Evolutionary conservation across 2,888 invertebrate species (phyloP), one percentile per base, ranked within the genome.

Genomic region (Plagodis pulveraria): DNA sequence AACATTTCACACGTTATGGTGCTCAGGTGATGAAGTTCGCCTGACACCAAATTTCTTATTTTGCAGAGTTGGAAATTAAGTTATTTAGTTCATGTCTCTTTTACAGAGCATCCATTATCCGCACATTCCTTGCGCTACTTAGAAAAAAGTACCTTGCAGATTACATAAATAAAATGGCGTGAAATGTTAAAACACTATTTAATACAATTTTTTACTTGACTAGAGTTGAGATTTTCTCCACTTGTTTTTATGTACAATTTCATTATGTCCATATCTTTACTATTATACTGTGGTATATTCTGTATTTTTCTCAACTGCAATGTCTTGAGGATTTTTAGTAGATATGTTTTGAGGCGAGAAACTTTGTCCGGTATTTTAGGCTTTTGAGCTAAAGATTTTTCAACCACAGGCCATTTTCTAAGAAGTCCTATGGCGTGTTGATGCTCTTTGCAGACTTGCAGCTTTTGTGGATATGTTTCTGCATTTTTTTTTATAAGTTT

Each of bases 291-390:
- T 9, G 83, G 78, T 53, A 83, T 53, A 60, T 60, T 77, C 69
- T 83, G 71, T 65, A 89, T 87, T 74, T 85, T 87, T 57, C 84
- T 76, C 10, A 84, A 61, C 54, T 75, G 77, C 2, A 88, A 70
- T 33, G 62, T 65, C 10, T 76, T 72, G 0, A 81, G 41, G 11
- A 80, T 56, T n/a, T 67, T 62, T 4, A 22, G 60, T 1, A 84
- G 43, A 46, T 65, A 71, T 0, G 59, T 58, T 70, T 74, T 83
- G 0, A 83, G 34, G 47, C 52, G 61, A 38, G 42, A 49, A 2
- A 76, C 22, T 56, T 60, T 61, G 32, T 60, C 64, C 2, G 49
- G 5, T 41, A 34, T 44, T 69, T 49, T 50, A 65, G 56, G 58
- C 58, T 49, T 8, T 61, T 2, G 41, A 5, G 32, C 63, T 51